A percentile compares a stretch with the other conserved stretches of the same genome.
phyloP scores from a whole-genome alignment of 2,888 invertebrate genomes.

The Rotaria socialis region DNA sequence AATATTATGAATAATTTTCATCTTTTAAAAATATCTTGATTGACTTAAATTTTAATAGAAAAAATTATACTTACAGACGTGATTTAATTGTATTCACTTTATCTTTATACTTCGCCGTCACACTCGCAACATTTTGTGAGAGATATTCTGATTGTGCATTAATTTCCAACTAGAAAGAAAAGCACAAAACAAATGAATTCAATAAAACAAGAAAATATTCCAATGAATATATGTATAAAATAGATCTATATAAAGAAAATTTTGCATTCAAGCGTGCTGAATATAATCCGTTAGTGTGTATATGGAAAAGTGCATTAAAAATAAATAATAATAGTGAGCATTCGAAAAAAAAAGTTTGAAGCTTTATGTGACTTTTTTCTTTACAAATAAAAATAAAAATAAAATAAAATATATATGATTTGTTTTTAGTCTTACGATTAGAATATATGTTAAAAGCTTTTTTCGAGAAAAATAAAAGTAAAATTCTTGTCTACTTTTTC shows the following conservation, averaged over 20 bases:
- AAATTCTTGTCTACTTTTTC: no score
- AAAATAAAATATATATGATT: no score
- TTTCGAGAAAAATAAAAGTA: neutral
- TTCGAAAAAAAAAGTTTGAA: neutral
- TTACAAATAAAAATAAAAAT: no score
- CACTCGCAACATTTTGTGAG: neutral
- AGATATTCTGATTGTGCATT: neutral
- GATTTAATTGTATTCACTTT: conserved; percentile 23
- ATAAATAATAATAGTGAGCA: neutral
- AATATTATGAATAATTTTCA: no score
- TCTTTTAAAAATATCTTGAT: no score
- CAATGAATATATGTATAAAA: no score
- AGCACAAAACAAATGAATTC: neutral
- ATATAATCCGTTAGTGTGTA: neutral
- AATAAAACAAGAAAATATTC: neutral
- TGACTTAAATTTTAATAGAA: neutral
- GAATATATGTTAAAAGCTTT: neutral
- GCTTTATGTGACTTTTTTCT: no score
- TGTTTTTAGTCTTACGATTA: neutral
- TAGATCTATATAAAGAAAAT: neutral
- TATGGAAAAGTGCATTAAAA: neutral
- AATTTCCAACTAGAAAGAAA: neutral
- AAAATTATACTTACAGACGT: neutral
- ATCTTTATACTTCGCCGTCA: conserved; percentile 7
- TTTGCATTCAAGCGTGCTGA: neutral